These are phyloP conservation scores for Troilus luridus DNA, from an alignment of 2,888 invertebrate genomes.

Conservation along the genomic window DNA sequence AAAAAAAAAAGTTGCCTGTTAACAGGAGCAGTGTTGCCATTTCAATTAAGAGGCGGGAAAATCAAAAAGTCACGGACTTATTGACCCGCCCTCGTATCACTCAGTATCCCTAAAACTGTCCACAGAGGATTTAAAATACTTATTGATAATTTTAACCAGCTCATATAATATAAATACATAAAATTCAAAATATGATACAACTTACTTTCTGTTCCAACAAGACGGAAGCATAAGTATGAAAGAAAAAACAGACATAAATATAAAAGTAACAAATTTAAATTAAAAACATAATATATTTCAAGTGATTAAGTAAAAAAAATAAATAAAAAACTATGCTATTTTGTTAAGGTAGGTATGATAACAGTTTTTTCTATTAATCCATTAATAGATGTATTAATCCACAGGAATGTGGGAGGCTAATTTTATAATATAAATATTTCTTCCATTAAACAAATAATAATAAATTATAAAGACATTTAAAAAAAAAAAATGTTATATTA, in stretches of 20 bases:
- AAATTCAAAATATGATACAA: background rate
- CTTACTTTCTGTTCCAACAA: constrained; percentile 47
- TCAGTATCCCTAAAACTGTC: background rate
- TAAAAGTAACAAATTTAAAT: background rate
- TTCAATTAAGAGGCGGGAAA: too few relatives aligned
- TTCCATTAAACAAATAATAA: too few relatives aligned
- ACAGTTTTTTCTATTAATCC: too few relatives aligned
- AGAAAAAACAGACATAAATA: background rate
- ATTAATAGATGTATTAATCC: too few relatives aligned
- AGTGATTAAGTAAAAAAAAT: background rate
- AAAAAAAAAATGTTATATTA: too few relatives aligned
- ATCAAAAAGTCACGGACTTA: too few relatives aligned
- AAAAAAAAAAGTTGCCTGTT: too few relatives aligned
- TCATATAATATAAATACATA: background rate
- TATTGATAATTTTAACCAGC: background rate
- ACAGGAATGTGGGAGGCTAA: too few relatives aligned
- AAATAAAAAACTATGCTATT: background rate
- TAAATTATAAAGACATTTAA: too few relatives aligned
- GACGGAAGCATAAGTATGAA: background rate
- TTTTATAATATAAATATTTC: too few relatives aligned
- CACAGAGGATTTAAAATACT: background rate
- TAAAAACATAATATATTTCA: background rate
- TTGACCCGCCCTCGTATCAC: too few relatives aligned
- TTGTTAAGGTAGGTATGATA: background rate
- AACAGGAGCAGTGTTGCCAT: too few relatives aligned